These are phyloP conservation scores for Stenodema calcarata DNA, from an alignment of 2,888 invertebrate genomes.

Conservation along the genomic window DNA sequence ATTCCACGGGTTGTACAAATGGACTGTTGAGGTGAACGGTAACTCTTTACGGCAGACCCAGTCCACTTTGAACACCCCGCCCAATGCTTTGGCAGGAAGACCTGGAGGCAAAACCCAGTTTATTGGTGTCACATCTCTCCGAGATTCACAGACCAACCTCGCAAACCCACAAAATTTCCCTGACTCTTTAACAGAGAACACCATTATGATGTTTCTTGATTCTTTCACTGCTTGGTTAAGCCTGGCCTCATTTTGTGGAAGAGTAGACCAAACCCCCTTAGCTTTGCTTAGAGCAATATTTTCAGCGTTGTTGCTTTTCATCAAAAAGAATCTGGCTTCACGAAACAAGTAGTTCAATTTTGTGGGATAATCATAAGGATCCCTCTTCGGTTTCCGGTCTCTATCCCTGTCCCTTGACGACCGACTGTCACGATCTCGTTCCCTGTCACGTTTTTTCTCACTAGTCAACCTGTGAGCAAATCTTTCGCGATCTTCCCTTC, in stretches of 20 bases:
- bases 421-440: conserved; percentile 64
- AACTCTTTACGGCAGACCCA: conserved; percentile 96
- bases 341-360: conserved; percentile 93
- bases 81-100: conserved; percentile 87
- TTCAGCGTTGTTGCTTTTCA: conserved; percentile 97
- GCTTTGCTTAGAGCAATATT: conserved; percentile 94
- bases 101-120: conserved; percentile 95
- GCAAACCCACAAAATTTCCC: conserved; percentile 96
- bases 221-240: conserved; percentile 93
- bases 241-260: conserved; percentile 95
- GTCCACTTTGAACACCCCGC: conserved; percentile 95
- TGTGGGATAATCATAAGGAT: conserved; percentile 82
- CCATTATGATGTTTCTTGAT: conserved; percentile 89
- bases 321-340: conserved; percentile 92
- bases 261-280: conserved; percentile 96
- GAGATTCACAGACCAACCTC: conserved; percentile 84
- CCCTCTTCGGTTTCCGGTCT: conserved; percentile 63
- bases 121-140: conserved; percentile 86
- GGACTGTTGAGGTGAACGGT: conserved; percentile 88
- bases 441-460: conserved; percentile 61
- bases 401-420: conserved; percentile 53
- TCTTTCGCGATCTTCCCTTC: conserved; percentile 59
- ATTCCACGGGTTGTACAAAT: conserved; percentile 97
- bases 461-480: conserved; percentile 60
- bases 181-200: conserved; percentile 98